Percentiles rank a stretch among this genome's conserved stretches.
phyloP scores from a whole-genome alignment of 2,113 vertebrate species.

The Ploceus nigricollis region DNA sequence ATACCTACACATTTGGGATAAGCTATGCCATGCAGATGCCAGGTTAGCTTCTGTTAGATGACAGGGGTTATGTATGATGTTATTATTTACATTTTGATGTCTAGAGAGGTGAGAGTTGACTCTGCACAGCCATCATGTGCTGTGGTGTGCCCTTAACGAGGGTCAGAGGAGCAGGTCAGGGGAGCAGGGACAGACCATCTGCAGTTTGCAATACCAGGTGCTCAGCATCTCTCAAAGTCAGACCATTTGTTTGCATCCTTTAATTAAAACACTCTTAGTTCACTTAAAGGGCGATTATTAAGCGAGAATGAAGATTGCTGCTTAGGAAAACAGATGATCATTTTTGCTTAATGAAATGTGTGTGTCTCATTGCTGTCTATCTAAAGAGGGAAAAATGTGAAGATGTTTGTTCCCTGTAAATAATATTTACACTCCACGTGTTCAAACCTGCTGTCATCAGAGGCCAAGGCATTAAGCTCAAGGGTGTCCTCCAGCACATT shows the following conservation, averaged over 20 bases:
- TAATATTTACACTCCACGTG: fast-evolving
- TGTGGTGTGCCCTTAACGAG: background rate
- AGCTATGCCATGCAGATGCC: background rate
- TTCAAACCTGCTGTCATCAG: background rate
- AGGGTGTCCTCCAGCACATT: background rate
- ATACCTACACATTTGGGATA: background rate
- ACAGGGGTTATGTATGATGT: background rate
- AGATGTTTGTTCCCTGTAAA: background rate
- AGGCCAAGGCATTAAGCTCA: background rate
- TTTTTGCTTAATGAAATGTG: slow-evolving; percentile 31
- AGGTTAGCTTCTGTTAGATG: background rate
- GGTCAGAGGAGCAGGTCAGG: background rate
- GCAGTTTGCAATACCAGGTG: background rate
- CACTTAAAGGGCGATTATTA: background rate
- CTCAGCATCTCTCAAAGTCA: background rate
- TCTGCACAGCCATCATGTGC: background rate
- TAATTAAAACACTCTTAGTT: background rate
- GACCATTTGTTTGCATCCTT: background rate
- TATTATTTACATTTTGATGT: background rate
- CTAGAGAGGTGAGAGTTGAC: background rate
- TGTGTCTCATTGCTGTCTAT: background rate
- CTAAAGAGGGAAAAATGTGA: background rate
- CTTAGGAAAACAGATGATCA: background rate
- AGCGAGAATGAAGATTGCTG: slow-evolving; percentile 3
- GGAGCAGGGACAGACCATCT: background rate